Percentiles rank a stretch among this genome's conserved stretches.
These are phyloP conservation scores for Microplitis mediator DNA, from an alignment of 1,140 invertebrate species.

Conservation along the genomic window DNA sequence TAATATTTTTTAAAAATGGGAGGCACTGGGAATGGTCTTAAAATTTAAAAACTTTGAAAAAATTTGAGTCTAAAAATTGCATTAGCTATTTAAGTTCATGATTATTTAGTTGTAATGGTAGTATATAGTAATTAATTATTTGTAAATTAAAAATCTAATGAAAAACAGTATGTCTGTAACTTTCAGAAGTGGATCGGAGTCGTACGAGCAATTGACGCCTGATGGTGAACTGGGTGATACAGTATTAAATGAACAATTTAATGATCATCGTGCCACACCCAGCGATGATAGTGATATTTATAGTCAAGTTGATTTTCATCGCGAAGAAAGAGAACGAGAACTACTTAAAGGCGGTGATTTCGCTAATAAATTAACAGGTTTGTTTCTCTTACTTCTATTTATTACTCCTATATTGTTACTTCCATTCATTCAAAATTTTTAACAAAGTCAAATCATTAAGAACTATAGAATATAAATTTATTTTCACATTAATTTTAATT, in stretches of 20 bases:
- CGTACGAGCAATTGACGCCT: constrained; percentile 78
- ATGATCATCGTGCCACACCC: constrained; percentile 58
- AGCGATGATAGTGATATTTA: constrained; percentile 77
- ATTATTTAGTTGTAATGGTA: neutral
- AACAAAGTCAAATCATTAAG: no score
- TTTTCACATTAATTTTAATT: no score
- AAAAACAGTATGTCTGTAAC: constrained; percentile 63
- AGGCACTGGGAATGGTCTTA: no score
- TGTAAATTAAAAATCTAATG: constrained; percentile 54
- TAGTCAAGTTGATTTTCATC: constrained; percentile 65
- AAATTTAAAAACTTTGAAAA: no score
- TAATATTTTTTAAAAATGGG: no score
- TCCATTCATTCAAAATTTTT: no score
- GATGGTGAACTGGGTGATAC: constrained; percentile 63
- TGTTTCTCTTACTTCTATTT: neutral
- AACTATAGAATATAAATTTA: no score
- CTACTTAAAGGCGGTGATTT: constrained; percentile 53
- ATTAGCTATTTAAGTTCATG: no score
- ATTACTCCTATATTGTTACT: no score
- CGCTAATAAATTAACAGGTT: constrained; percentile 56
- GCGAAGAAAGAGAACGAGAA: constrained; percentile 57
- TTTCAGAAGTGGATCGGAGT: constrained; percentile 77
- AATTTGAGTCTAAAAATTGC: no score
- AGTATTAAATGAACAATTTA: constrained; percentile 60
- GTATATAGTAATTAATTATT: neutral